phyloP scores from a whole-genome alignment of 2,888 invertebrate genomes.

The Folsomia manolachei region DNA sequence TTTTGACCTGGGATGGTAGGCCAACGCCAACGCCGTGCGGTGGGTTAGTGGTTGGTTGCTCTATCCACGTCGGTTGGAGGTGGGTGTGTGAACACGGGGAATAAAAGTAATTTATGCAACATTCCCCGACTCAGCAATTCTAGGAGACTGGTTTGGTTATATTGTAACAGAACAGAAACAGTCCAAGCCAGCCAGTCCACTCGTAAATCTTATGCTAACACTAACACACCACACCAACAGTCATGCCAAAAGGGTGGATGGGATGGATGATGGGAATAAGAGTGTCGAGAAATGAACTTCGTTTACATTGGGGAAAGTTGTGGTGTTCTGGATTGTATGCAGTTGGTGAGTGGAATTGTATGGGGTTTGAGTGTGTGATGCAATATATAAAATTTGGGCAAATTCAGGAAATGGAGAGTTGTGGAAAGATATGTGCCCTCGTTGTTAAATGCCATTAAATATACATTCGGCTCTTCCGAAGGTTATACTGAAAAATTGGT shows the following conservation, averaged over 20 bases:
- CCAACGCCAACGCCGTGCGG: neutral
- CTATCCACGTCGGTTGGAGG: neutral
- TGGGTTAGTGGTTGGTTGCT: neutral
- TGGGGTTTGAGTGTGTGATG: too few relatives aligned
- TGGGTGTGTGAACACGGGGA: conserved; percentile 10
- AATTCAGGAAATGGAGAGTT: neutral
- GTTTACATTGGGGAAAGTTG: neutral
- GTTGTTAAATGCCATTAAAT: too few relatives aligned
- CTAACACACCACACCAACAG: neutral
- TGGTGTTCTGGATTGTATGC: too few relatives aligned
- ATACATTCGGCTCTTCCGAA: too few relatives aligned
- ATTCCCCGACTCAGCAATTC: conserved; percentile 1
- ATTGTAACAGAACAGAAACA: neutral
- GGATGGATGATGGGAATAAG: neutral
- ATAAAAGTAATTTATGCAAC: conserved; percentile 10
- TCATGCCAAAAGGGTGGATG: neutral
- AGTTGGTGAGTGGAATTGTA: too few relatives aligned
- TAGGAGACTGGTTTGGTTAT: neutral
- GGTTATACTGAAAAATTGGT: too few relatives aligned
- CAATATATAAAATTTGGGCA: neutral
- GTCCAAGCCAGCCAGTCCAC: neutral
- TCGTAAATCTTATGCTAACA: conserved; percentile 2
- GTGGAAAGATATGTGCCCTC: too few relatives aligned
- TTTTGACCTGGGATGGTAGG: neutral
- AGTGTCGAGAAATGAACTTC: neutral